Base-by-base conservation (phyloP, 2,113 vertebrate species). In the Rhabdornis inornatus region DNA sequence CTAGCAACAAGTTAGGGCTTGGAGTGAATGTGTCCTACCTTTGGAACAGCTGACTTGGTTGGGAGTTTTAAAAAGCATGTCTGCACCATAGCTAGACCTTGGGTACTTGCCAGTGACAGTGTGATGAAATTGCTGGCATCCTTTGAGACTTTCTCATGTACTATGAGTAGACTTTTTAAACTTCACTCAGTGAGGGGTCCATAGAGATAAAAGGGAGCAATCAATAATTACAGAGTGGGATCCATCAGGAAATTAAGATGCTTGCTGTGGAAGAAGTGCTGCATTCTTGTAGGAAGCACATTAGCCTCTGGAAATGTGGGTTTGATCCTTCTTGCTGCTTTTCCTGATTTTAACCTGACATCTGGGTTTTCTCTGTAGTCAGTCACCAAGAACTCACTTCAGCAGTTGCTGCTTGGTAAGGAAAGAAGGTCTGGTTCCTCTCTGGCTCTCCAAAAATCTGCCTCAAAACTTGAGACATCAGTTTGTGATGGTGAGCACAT, bases 21-120 rank as follows among this genome's bases (percentile, higher is more conserved):
- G 71, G 71, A 97, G 83, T n/a, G 95, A 97, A 94, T 63, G 52
- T 81, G 65, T 86, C 64, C 90, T 83, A 72, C 71, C 84, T 96
- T 96, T 92, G 83, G 89, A 97, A 81, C 91, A 94, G 90, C 84
- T 74, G 95, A 74, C 57, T 93, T 59, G 55, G 52, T 49, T 88
- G 63, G 47, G 76, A 75, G 37, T 86, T 94, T 84, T 80, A 70
- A 94, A 90, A 91, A 56, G 18, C 53, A 45, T 77, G 70, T 81
- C 65, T 89, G 80, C 64, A 72, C 77, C 87, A 82, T 42, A 75
- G 71, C 69, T 90, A 81, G 83, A 83, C 45, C 44, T 70, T 68
- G 69, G 52, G 40, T 82, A 66, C 79, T 83, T 96, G 55, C 24
- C 52, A 50, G 77, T 61, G 35, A 68, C 7, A 59, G 53, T 56